phyloP scores from a whole-genome alignment of 2,797 vertebrate genomes.

The Pangasius krempfi region DNA sequence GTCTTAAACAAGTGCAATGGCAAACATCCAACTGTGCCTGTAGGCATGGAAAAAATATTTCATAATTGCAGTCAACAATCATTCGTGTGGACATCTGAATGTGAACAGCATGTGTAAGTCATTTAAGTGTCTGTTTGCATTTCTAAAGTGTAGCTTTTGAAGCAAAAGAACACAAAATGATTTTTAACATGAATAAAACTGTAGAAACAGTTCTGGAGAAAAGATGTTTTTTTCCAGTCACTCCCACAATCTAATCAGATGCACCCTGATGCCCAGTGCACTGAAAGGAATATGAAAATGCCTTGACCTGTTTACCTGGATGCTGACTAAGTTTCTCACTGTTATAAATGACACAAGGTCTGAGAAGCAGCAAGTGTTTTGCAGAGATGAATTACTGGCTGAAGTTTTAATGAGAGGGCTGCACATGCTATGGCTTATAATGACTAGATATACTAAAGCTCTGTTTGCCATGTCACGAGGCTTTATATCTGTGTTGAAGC shows the following conservation, averaged over 20 bases:
- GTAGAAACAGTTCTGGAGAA: not conserved
- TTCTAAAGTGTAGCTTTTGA: not conserved
- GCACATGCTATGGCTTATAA: constrained; percentile 68
- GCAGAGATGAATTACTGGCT: constrained; percentile 58
- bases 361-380: constrained; percentile 52
- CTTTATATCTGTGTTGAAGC: constrained; percentile 23
- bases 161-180: not conserved
- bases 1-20: not conserved
- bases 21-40: not conserved
- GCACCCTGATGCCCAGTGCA: not conserved
- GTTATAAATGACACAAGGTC: constrained; percentile 53
- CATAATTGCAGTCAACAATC: constrained; percentile 6
- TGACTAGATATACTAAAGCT: constrained; percentile 65
- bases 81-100: constrained; percentile 6
- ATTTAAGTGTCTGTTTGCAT: not conserved
- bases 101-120: not conserved
- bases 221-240: too few relatives aligned
- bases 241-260: not conserved
- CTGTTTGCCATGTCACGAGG: constrained; percentile 39
- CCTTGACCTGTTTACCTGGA: constrained; percentile 10
- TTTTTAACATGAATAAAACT: not conserved
- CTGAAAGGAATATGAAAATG: constrained; percentile 12
- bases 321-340: constrained; percentile 2
- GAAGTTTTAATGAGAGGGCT: constrained; percentile 68
- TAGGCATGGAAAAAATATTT: constrained; percentile 16